Evolutionary conservation across 1,140 invertebrate genomes (phyloP), one percentile per base, ranked within the genome.

Genomic region (Anoplolepis gracilipes): DNA sequence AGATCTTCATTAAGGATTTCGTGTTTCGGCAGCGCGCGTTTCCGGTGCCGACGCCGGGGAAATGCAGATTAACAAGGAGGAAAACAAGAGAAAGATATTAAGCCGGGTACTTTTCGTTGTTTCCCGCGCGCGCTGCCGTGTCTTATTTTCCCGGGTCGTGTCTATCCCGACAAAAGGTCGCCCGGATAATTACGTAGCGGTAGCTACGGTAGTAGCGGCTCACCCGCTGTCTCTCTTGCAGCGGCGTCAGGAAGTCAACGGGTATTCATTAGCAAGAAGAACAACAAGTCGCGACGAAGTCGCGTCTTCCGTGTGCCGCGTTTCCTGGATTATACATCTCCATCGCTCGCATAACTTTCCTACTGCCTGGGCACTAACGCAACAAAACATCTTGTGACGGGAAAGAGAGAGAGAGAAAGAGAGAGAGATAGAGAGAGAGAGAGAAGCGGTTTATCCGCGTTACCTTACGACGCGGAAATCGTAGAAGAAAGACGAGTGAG

Each of bases 41-140:
- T 82, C 67, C 67, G 78, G 78, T 81, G 64, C 65, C 77, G 46
- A 64, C 55, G 53, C 65, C 81, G 72, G 72, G 33, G 81, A 84
- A 77, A 84, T 76, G 81, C 57, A 77, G 81, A 84, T 84, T 84
- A 82, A 84, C 81, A 77, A 84, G 81, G 72, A 84, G 57, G 81
- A 77, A 76, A 75, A 77, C 72, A 77, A 84, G 81, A 84, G 81
- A 84, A 77, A 84, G 81, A 84, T 84, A 84, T 84, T 84, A 84
- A 84, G 72, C 81, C 30, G 57, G 70, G 81, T 77, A 77, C 72
- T 84, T 84, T 84, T 84, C 81, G 70, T 84, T 77, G 81, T 77
- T 76, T 84, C 72, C 72, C 69, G 53, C 46, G 61, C 57, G 72
- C 81, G 72, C 69, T 42, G 70, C 70, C 55, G 72, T 84, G 81